Evolutionary conservation across 2,113 vertebrate species (phyloP), one percentile per base, ranked within the genome.

Genomic region (Xyliphius kryptos): DNA sequence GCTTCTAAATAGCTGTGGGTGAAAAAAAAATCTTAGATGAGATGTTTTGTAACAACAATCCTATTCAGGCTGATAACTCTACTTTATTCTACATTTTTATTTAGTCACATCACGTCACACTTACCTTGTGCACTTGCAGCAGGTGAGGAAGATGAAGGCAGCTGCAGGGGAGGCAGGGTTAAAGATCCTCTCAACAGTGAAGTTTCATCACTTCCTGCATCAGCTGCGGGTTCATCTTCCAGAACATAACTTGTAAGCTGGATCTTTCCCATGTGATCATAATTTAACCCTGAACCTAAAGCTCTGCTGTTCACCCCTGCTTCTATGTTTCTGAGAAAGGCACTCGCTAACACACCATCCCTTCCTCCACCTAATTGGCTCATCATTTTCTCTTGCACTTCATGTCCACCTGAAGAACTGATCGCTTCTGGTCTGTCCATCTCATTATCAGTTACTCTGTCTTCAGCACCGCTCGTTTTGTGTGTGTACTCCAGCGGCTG

Each of bases 211-310:
- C 38, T 14, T 40, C 15, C 53, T 40, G 9, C 10, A 16, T 20
- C 17, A 12, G 17, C 36, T 17, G 13, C 21, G 1, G 5, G 6
- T 21, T 21, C 64, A 52, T 40, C 91, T 75, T 95, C 90, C 77
- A 95, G 88, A 76, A 89, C 89, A 82, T 97, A 98, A 54, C 91
- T 89, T 66, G 91, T 92, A 81, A 96, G 87, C 82, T 96, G 93
- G 72, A 95, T 87, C 40, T 89, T 86, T 59, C 78, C 78, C 15
- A 21, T 21, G 2, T 91, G 83, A 72, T 89, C 91, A 82, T 92
- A 91, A 51, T 89, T 91, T 77, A 94, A 85, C 26, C 94, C 83
- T 6, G 55, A 67, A 10, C 19, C 43, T 14, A 46, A 47, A 41
- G 22, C 51, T 19, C 41, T 20, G 38, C 26, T 90, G 19, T 92